phyloP scores from a whole-genome alignment of 2,113 vertebrate species.

The Halichoeres trimaculatus region DNA sequence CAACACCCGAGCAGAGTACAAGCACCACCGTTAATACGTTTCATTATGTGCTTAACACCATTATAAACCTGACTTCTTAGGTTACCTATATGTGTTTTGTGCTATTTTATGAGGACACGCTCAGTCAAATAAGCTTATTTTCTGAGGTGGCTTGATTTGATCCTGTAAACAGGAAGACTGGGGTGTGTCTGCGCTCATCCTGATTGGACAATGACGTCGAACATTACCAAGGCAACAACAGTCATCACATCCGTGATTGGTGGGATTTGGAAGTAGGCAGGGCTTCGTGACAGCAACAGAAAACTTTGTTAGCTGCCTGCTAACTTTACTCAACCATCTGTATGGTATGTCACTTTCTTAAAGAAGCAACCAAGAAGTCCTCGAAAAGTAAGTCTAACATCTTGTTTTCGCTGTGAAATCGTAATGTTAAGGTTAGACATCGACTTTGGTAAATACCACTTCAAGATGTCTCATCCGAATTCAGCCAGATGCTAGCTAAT shows the following conservation, averaged over 20 bases:
- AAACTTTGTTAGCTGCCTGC: constrained; percentile 74
- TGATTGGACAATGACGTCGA: constrained; percentile 55
- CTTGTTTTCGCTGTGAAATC: neutral
- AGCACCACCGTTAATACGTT: too few relatives aligned
- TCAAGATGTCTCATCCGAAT: neutral
- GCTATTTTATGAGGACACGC: too few relatives aligned
- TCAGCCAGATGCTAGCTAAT: constrained; percentile 45
- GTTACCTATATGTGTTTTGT: too few relatives aligned
- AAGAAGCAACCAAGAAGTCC: neutral
- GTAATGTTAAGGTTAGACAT: neutral
- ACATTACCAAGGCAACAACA: constrained; percentile 46
- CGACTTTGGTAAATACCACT: neutral
- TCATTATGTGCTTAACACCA: too few relatives aligned
- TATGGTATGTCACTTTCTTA: neutral
- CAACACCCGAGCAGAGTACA: too few relatives aligned
- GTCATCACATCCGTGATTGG: constrained; percentile 40
- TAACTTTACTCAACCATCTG: constrained; percentile 46
- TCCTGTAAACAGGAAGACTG: constrained; percentile 42
- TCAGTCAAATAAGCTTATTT: neutral
- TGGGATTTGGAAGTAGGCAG: constrained; percentile 29
- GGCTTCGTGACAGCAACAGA: constrained; percentile 36
- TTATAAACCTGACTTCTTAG: neutral
- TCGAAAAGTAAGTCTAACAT: constrained; percentile 27
- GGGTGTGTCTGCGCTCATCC: neutral
- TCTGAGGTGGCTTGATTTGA: neutral